phyloP scores from a whole-genome alignment of 2,113 vertebrate genomes.

The Orientallactaga bullata region DNA sequence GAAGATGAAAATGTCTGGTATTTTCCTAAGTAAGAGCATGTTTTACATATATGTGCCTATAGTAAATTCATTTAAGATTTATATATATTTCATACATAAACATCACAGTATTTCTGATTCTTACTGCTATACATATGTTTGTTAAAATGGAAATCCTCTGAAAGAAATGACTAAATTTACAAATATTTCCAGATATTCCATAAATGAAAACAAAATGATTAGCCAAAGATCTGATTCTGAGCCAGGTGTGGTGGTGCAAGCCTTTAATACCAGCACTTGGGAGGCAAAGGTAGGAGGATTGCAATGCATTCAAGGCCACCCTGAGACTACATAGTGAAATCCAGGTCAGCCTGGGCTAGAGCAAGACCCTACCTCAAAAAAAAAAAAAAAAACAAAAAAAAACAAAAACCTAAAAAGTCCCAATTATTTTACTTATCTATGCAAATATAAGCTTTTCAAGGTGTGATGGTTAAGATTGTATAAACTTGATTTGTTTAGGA shows the following conservation, averaged over 20 bases:
- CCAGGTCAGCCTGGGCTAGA: too few species aligned
- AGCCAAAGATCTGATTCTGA: neutral
- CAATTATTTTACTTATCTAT: constrained; percentile 17
- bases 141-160: too few species aligned
- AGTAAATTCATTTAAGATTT: neutral
- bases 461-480: too few species aligned
- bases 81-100: constrained; percentile 27
- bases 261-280: too few species aligned
- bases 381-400: too few species aligned
- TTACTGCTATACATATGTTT: too few species aligned
- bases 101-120: neutral
- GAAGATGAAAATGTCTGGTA: constrained; percentile 29
- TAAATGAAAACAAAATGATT: neutral
- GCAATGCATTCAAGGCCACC: too few species aligned
- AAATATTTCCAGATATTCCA: constrained; percentile 35
- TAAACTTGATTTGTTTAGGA: neutral
- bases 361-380: too few species aligned
- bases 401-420: too few species aligned
- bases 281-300: too few species aligned
- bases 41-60: constrained; percentile 40
- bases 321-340: too few species aligned
- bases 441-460: constrained; percentile 6
- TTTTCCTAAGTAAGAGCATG: constrained; percentile 10
- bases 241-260: too few species aligned
- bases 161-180: neutral